Evolutionary conservation across 1,140 invertebrate species (phyloP).

Genomic region (Drosophila azteca): DNA sequence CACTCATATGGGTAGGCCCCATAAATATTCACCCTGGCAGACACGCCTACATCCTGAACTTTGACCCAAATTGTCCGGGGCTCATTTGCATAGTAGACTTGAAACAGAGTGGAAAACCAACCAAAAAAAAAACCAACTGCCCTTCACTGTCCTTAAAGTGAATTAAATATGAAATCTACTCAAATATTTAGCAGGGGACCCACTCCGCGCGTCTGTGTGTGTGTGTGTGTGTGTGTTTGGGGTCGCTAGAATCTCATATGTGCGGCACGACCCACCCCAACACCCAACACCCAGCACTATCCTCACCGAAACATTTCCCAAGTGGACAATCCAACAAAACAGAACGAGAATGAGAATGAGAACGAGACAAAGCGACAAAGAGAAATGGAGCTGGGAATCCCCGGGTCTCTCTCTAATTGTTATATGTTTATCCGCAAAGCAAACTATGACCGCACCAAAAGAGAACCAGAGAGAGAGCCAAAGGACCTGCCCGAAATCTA

Average conservation of each 20-base stretch:
- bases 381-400: conserved; percentile 1
- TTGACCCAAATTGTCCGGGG: conserved; percentile 63
- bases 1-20: conserved; percentile 7
- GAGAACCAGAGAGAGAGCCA: background rate
- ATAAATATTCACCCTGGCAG: conserved; percentile 55
- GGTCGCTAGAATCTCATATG: too few relatives aligned
- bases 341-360: too few relatives aligned
- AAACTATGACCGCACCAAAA: conserved; percentile 42
- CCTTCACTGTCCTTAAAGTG: conserved; percentile 54
- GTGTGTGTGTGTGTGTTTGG: background rate
- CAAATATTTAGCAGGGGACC: conserved; percentile 68
- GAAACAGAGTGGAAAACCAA: conserved; percentile 14
- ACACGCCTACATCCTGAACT: conserved; percentile 64
- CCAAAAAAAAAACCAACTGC: background rate
- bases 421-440: conserved; percentile 70
- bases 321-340: conserved; percentile 45
- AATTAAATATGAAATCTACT: conserved; percentile 72
- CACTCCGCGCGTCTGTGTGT: background rate
- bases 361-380: too few relatives aligned
- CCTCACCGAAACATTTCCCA: conserved; percentile 16
- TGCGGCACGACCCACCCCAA: background rate
- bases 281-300: conserved; percentile 4
- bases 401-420: conserved; percentile 66
- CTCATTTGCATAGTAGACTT: conserved; percentile 65
- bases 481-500: conserved; percentile 48